These are phyloP conservation scores for Andricus quercusramuli DNA, from an alignment of 2,888 invertebrate species.

Conservation along the genomic window DNA sequence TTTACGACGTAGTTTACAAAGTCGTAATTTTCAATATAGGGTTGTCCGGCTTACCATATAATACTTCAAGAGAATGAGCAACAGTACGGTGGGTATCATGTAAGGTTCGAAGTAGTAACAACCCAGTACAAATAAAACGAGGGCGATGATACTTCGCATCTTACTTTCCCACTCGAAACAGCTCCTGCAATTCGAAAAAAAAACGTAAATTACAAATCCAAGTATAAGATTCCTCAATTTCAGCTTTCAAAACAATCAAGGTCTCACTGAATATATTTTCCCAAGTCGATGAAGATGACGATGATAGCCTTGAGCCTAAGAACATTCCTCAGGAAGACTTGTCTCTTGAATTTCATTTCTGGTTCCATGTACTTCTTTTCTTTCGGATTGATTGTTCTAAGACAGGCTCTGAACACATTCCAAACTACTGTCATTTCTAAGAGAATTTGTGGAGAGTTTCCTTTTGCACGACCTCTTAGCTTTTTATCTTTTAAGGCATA, in stretches of 20 bases:
- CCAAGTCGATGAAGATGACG: slow-evolving; percentile 92
- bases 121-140: slow-evolving; percentile 91
- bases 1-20: too few relatives aligned
- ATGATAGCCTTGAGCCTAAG: slow-evolving; percentile 94
- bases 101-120: slow-evolving; percentile 97
- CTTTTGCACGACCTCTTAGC: slow-evolving; percentile 93
- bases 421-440: slow-evolving; percentile 95
- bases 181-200: slow-evolving; percentile 82
- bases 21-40: too few relatives aligned
- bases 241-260: slow-evolving; percentile 28
- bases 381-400: slow-evolving; percentile 95
- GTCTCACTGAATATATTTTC: slow-evolving; percentile 94
- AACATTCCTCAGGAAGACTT: slow-evolving; percentile 95
- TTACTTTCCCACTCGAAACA: slow-evolving; percentile 99
- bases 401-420: slow-evolving; percentile 96
- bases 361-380: slow-evolving; percentile 97
- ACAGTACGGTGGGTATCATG: slow-evolving; percentile 92
- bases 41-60: slow-evolving; percentile 81
- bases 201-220: slow-evolving; percentile 39
- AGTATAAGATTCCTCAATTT: neutral
- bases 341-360: slow-evolving; percentile 97
- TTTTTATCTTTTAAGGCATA: slow-evolving; percentile 98
- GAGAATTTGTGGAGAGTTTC: slow-evolving; percentile 92
- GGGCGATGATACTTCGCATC: slow-evolving; percentile 89
- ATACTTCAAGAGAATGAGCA: slow-evolving; percentile 90